phyloP scores from a whole-genome alignment of 2,797 vertebrate species.

The Coilia nasus region DNA sequence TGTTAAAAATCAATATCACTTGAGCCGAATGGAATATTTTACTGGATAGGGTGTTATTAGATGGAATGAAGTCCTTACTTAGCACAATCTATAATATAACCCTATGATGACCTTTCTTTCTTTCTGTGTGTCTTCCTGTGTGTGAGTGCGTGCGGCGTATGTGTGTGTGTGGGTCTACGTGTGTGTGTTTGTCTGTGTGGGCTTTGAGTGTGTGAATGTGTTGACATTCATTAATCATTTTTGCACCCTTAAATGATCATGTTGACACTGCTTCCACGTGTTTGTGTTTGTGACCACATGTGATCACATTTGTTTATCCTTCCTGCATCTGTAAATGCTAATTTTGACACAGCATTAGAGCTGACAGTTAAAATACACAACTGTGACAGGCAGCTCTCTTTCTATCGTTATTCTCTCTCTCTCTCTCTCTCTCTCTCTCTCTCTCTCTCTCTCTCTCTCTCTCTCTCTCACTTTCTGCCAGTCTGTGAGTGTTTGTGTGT shows the following conservation, averaged over 20 bases:
- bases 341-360: not conserved
- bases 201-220: not conserved
- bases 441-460: too few relatives aligned
- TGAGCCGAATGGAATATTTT: not conserved
- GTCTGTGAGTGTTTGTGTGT: slow-evolving; percentile 3
- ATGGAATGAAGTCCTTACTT: too few relatives aligned
- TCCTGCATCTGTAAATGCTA: not conserved
- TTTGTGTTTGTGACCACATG: slow-evolving; percentile 1
- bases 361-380: not conserved
- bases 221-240: not conserved
- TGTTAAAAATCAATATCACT: not conserved
- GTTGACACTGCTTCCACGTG: not conserved
- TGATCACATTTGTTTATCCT: not conserved
- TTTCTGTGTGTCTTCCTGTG: not conserved
- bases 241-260: not conserved
- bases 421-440: not conserved
- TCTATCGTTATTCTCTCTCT: not conserved
- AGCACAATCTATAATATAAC: too few relatives aligned
- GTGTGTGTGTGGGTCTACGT: not conserved
- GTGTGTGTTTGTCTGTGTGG: not conserved
- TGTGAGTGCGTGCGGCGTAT: too few relatives aligned
- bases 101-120: slow-evolving; percentile 52
- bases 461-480: not conserved
- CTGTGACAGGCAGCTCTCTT: not conserved
- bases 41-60: not conserved